These are phyloP conservation scores for Mesorhabditis belari DNA, from an alignment of 2,888 invertebrate species.

Conservation along the genomic window DNA sequence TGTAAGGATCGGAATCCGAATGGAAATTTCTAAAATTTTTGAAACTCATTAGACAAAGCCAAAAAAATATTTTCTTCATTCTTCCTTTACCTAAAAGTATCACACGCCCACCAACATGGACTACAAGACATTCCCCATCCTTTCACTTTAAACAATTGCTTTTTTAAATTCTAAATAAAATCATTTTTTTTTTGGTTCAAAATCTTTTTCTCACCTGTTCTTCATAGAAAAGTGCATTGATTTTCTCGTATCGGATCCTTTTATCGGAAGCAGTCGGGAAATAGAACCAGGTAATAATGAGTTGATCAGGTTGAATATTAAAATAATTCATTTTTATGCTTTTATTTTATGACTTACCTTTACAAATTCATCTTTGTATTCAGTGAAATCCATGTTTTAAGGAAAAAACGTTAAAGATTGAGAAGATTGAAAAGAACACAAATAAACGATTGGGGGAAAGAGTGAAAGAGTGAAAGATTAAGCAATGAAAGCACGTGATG, in stretches of 20 bases:
- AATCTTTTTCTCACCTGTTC: neutral
- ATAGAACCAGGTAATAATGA: neutral
- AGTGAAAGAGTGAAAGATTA: too few relatives aligned
- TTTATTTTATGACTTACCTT: neutral
- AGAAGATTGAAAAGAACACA: too few relatives aligned
- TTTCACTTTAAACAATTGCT: slow-evolving; percentile 3
- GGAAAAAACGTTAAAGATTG: too few relatives aligned
- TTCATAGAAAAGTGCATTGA: slow-evolving; percentile 9
- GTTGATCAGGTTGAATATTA: neutral
- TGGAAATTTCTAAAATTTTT: neutral
- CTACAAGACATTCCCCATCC: slow-evolving; percentile 14
- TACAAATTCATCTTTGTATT: neutral
- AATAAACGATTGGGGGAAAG: too few relatives aligned
- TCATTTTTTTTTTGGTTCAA: neutral
- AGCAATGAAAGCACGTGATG: too few relatives aligned
- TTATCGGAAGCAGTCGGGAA: neutral
- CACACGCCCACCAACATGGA: slow-evolving; percentile 19
- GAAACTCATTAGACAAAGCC: neutral
- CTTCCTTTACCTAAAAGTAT: slow-evolving; percentile 11
- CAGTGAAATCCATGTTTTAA: neutral
- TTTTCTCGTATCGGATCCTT: neutral
- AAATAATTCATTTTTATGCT: neutral
- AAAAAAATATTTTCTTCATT: too few relatives aligned
- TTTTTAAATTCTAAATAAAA: neutral
- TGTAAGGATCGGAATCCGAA: neutral